phyloP scores from a whole-genome alignment of 23 tunicate genomes.

The Styela plicata region DNA sequence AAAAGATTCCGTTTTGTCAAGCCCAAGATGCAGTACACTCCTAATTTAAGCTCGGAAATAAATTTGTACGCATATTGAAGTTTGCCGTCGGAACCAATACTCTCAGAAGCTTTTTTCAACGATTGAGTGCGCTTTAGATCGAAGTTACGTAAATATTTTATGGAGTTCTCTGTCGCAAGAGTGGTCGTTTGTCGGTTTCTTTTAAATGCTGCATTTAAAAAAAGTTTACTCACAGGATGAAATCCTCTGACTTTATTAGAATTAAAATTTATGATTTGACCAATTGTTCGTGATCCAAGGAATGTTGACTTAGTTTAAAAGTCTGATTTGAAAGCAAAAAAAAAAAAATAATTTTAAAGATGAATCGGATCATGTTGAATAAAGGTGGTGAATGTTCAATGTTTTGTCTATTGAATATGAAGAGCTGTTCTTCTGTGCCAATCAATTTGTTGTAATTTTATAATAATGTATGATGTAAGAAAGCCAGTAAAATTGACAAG shows the following conservation, averaged over 20 bases:
- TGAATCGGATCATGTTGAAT: no score
- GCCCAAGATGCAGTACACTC: neutral
- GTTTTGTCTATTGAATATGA: no score
- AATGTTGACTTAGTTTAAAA: constrained; percentile 54
- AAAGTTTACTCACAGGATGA: constrained; percentile 44
- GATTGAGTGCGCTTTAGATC: no score
- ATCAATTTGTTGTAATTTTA: constrained; percentile 36
- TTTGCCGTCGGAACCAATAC: neutral
- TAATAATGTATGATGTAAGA: constrained; percentile 26
- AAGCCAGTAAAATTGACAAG: constrained; percentile 7
- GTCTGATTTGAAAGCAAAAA: constrained; percentile 35
- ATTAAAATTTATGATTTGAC: constrained; percentile 77
- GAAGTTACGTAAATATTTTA: no score
- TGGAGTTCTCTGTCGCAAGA: no score
- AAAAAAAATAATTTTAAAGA: constrained; percentile 96
- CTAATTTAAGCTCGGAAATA: neutral
- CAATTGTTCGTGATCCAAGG: constrained; percentile 53
- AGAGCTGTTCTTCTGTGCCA: constrained; percentile 67
- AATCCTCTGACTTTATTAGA: constrained; percentile 81
- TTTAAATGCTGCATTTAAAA: no score
- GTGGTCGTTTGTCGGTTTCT: neutral
- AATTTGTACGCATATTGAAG: neutral
- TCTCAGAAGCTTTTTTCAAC: no score
- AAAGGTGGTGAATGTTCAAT: no score
- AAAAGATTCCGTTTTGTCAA: no score